Percentiles rank a stretch among this genome's conserved stretches.
These are phyloP conservation scores for Smittia aterrima DNA, from an alignment of 2,888 invertebrate genomes.

Conservation along the genomic window DNA sequence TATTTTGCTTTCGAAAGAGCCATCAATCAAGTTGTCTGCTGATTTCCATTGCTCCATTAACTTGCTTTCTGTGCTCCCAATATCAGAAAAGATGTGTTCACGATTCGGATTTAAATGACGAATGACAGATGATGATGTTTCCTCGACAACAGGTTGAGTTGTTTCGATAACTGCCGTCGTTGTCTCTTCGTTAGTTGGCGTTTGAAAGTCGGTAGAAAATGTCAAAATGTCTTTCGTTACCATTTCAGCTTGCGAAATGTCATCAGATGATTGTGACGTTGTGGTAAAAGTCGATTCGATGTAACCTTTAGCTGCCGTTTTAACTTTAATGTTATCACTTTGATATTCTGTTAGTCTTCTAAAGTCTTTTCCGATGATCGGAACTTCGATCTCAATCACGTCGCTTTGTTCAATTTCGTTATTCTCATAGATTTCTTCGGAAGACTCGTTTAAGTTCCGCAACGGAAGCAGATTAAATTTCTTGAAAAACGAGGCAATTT, in stretches of 20 bases:
- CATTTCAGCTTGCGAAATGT: neutral
- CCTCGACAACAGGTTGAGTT: neutral
- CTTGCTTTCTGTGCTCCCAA: constrained; percentile 23
- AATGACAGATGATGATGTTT: neutral
- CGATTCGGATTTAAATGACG: neutral
- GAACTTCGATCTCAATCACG: constrained; percentile 36
- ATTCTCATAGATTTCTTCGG: neutral
- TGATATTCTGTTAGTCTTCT: neutral
- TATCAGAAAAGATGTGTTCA: neutral
- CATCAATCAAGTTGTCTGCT: neutral
- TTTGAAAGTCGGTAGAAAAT: constrained; percentile 32
- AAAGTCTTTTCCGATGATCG: constrained; percentile 29
- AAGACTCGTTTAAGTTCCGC: neutral
- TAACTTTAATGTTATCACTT: neutral
- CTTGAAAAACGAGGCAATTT: constrained; percentile 7
- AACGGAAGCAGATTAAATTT: constrained; percentile 3
- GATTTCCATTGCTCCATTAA: constrained; percentile 30
- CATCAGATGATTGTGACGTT: neutral
- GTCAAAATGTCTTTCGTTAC: neutral
- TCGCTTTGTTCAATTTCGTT: neutral
- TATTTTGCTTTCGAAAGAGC: neutral
- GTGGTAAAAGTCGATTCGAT: neutral
- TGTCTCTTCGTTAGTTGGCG: neutral
- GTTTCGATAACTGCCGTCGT: neutral
- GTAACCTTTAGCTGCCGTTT: neutral